Conservation (phyloP, 2,797 vertebrate genomes). For the Cirrhinus molitorella region DNA sequence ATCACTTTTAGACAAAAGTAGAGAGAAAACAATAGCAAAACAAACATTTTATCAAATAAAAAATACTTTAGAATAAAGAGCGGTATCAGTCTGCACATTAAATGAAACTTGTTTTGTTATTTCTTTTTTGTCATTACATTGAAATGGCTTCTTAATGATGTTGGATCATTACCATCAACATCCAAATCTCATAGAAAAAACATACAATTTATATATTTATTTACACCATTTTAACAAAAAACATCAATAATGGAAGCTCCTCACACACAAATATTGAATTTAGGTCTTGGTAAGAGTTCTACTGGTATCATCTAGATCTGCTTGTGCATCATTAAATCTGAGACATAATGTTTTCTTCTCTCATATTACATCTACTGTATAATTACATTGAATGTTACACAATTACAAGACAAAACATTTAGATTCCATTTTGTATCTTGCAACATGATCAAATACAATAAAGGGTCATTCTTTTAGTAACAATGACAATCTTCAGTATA, state of each 20-base stretch:
- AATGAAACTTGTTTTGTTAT: background rate
- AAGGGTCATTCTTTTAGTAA: background rate
- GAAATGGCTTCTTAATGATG: background rate
- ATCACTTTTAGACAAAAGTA: background rate
- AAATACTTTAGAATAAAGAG: background rate
- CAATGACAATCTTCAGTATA: background rate
- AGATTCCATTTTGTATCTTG: background rate
- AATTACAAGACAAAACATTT: conserved; percentile 16
- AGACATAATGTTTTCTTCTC: background rate
- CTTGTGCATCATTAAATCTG: background rate
- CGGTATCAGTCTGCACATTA: background rate
- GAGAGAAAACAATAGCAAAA: background rate
- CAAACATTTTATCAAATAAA: background rate
- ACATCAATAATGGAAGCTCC: background rate
- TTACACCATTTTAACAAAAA: background rate
- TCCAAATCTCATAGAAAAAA: background rate
- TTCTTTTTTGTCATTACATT: background rate
- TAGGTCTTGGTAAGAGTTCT: background rate
- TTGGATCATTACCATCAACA: background rate
- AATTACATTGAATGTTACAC: background rate
- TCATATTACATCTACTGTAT: background rate
- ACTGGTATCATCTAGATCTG: background rate
- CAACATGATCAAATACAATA: background rate
- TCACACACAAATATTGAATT: background rate
- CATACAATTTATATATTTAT: background rate